Evolutionary conservation across 2,888 invertebrate species (phyloP).

Genomic region (Eurytoma adleriae): DNA sequence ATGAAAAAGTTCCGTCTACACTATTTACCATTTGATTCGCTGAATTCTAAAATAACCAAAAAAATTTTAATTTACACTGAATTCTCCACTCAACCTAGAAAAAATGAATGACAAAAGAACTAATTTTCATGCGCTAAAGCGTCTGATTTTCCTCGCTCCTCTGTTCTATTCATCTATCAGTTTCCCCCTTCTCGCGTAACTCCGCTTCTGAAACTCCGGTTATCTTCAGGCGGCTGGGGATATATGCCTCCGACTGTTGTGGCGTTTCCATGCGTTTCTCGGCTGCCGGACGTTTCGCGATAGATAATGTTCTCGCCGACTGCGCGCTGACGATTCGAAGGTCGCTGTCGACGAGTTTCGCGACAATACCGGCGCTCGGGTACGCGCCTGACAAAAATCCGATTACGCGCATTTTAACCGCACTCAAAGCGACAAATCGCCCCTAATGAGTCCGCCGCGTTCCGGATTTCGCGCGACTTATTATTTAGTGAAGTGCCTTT

Average conservation of each 20-base stretch:
- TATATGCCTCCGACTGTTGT: constrained; percentile 73
- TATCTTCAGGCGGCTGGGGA: constrained; percentile 68
- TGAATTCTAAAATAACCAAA: no score
- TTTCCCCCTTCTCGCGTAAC: background rate
- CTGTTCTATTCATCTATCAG: constrained; percentile 9
- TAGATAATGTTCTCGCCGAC: constrained; percentile 67
- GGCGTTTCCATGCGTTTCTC: constrained; percentile 64
- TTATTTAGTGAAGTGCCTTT: no score
- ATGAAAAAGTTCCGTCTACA: no score
- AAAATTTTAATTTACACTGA: no score
- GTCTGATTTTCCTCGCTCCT: background rate
- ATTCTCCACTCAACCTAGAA: no score
- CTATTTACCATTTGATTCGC: no score
- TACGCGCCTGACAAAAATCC: constrained; percentile 41
- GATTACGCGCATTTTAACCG: constrained; percentile 26
- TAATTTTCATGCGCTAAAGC: background rate
- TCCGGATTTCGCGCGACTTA: no score
- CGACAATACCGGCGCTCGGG: background rate
- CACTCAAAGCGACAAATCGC: constrained; percentile 44
- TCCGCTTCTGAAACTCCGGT: constrained; percentile 25
- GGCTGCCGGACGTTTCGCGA: constrained; percentile 72
- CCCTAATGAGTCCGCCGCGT: background rate
- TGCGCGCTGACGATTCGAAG: constrained; percentile 62
- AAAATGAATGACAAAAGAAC: background rate
- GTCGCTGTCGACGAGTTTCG: constrained; percentile 42